phyloP scores from a whole-genome alignment of 2,888 invertebrate genomes.

The Lamproptera curius region DNA sequence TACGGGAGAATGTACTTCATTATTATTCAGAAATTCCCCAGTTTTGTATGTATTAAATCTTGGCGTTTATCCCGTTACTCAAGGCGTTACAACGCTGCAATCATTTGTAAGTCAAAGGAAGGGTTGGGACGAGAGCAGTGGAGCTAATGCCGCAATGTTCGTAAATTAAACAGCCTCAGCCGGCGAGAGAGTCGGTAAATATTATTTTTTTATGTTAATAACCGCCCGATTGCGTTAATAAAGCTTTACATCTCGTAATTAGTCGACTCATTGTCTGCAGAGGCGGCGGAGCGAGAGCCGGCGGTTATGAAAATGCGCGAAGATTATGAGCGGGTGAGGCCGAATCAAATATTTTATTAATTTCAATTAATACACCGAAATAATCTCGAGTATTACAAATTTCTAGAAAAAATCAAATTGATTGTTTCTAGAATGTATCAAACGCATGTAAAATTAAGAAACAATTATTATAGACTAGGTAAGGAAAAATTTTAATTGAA shows the following conservation, averaged over 20 bases:
- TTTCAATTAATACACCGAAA: neutral
- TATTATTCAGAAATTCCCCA: slow-evolving; percentile 62
- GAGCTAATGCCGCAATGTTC: slow-evolving; percentile 72
- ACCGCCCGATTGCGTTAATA: slow-evolving; percentile 74
- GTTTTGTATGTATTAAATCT: slow-evolving; percentile 69
- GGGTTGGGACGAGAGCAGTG: slow-evolving; percentile 61
- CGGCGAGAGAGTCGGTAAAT: slow-evolving; percentile 61
- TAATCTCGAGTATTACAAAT: too few relatives aligned
- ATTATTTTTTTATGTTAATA: slow-evolving; percentile 79
- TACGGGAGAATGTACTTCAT: slow-evolving; percentile 31
- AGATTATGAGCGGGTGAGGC: slow-evolving; percentile 36
- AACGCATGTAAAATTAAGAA: too few relatives aligned
- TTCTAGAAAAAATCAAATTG: too few relatives aligned
- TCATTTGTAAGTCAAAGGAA: slow-evolving; percentile 69
- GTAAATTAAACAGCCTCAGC: slow-evolving; percentile 67
- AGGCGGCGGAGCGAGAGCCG: slow-evolving; percentile 51
- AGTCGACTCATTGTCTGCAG: slow-evolving; percentile 60
- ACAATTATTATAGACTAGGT: too few relatives aligned
- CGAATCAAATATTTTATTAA: slow-evolving; percentile 30
- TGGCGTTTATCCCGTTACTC: slow-evolving; percentile 64
- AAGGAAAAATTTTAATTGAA: too few relatives aligned
- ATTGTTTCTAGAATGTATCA: too few relatives aligned
- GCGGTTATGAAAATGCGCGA: slow-evolving; percentile 30
- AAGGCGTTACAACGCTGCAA: slow-evolving; percentile 65
- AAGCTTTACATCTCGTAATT: slow-evolving; percentile 76